Evolutionary conservation across 1,140 invertebrate species (phyloP), one percentile per base, ranked within the genome.

Genomic region (Plectrocnemia conspersa): DNA sequence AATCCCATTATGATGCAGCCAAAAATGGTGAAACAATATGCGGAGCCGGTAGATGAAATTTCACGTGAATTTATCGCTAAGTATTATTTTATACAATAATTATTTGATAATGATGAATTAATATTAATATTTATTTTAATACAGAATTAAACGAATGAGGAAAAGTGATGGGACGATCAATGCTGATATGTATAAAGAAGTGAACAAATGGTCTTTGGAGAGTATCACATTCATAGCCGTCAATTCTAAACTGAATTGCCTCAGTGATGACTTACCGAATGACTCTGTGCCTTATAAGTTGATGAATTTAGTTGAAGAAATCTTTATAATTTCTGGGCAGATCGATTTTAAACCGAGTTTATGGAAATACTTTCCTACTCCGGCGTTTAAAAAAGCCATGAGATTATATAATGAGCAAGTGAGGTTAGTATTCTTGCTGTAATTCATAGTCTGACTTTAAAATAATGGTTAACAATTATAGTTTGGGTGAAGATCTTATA

Each of bases 161-260:
- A 68, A 80, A 61, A 58, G 72, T 15, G 65, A 75, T 27, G 70
- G 71, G 64, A 69, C 79, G 70, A 70, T 84, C 21, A 77, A 78
- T 0, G 65, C 62, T 0, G 68, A 77, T 50, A 83, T 84, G 60
- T 71, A 78, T 23, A 75, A 78, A 44, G 80, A 84, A 62, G 70
- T 86, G 50, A 81, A 80, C 63, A 78, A 82, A 63, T 82, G 83
- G 79, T 72, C 82, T 1, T 63, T 88, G n/a, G 86, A 89, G 64
- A 83, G 82, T 0, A 82, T 88, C 3, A 79, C 74, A 0, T 65
- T 80, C 3, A 77, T 89, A 1, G 83, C 84, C 1, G 68, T 89
- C 27, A 83, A 88, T 25, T 74, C 74, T 11, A 71, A 84, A 7
- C 66, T 89, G 7, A 82, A 79, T 15, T 82, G 82, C 61, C 64